Evolutionary conservation across 2,888 invertebrate genomes (phyloP), one percentile per base, ranked within the genome.

Genomic region (Podotricha telesiphe): DNA sequence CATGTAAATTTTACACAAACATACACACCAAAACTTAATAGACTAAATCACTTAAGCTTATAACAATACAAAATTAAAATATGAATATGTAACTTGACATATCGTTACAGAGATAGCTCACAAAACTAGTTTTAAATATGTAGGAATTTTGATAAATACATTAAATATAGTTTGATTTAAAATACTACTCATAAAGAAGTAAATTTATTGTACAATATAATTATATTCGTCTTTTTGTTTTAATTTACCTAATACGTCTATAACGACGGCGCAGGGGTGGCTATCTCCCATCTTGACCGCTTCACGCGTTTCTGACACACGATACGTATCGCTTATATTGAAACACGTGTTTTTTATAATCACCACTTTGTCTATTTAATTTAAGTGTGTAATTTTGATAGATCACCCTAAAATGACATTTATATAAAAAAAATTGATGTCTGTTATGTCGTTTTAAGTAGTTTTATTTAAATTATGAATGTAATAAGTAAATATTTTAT

Each of bases 291-390:
- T 90, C 91, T 83, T 86, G 86, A 82, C 86, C 86, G 86, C 85
- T 88, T 83, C 82, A 86, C 84, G 82, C 84, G 85, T 87, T 87
- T 87, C 87, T 87, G 88, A 88, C 89, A 87, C 87, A 85, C 80
- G 85, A 87, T 86, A 82, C 81, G 77, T 78, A 77, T 77, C 79
- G 83, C 81, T 78, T 85, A 87, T 86, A 85, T 80, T 58, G 62
- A 81, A 83, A 90, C 90, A 89, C 85, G 83, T 88, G 87, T 89
- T 87, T 85, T 85, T 78, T 82, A 78, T 85, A 86, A 85, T 85
- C 78, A 79, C 77, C 76, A 75, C 72, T 79, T 83, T 85, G 84
- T 83, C 82, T 81, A 76, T 76, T 76, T 71, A 75, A 78, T 79
- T 81, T 79, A 79, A 70, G 58, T 70, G 62, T 69, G 70, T 79